phyloP scores from a whole-genome alignment of 2,113 vertebrate genomes.

The Phocoena sinus region DNA sequence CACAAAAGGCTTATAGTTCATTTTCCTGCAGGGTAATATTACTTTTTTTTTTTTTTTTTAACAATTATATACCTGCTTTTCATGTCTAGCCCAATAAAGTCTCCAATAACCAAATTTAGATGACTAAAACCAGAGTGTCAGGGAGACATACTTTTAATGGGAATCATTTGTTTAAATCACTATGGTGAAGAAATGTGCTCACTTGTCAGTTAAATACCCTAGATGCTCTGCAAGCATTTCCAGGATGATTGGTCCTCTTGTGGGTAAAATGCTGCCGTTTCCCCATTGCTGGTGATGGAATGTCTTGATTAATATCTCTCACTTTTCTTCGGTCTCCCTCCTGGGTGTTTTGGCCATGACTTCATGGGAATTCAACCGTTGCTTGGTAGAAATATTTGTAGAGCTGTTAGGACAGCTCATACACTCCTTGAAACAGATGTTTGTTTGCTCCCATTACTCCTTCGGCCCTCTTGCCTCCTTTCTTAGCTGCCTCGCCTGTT shows the following conservation, averaged over 20 bases:
- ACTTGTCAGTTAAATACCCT: slow-evolving; percentile 7
- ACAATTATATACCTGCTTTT: slow-evolving; percentile 16
- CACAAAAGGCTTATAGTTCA: background rate
- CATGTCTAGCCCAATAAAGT: background rate
- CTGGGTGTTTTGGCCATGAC: slow-evolving; percentile 67
- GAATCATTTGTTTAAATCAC: slow-evolving; percentile 58
- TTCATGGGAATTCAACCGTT: slow-evolving; percentile 70
- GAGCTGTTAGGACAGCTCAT: slow-evolving; percentile 61
- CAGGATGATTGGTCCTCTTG: background rate
- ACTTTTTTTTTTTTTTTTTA: slow-evolving; percentile 4
- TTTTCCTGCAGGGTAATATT: background rate
- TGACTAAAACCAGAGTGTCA: background rate
- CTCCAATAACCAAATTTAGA: background rate
- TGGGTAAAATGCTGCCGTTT: slow-evolving; percentile 18
- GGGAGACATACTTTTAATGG: slow-evolving; percentile 43
- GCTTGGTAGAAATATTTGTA: slow-evolving; percentile 71
- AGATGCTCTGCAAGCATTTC: slow-evolving; percentile 28
- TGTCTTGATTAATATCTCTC: slow-evolving; percentile 70
- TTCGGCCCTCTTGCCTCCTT: slow-evolving; percentile 2
- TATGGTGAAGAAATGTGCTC: slow-evolving; percentile 62
- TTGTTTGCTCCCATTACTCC: slow-evolving; percentile 34
- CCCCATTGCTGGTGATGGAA: slow-evolving; percentile 35
- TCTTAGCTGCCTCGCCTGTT: background rate
- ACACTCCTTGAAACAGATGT: slow-evolving; percentile 52
- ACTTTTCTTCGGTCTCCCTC: slow-evolving; percentile 64